phyloP scores from a whole-genome alignment of 2,113 vertebrate species.

The Microtus oregoni region DNA sequence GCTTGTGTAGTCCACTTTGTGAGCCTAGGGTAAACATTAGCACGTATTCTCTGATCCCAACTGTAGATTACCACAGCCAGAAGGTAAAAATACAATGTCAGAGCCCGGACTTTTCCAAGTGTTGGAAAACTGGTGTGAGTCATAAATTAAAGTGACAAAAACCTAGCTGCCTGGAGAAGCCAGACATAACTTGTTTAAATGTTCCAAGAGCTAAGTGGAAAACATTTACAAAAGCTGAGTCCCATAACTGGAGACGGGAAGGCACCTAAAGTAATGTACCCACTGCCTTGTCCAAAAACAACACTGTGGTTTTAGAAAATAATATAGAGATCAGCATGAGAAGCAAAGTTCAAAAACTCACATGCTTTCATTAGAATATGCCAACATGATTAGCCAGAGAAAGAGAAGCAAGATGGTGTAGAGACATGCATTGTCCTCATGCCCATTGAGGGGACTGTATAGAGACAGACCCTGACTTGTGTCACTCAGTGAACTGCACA shows the following conservation, averaged over 20 bases:
- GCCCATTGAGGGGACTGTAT: background rate
- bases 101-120: too few relatives aligned
- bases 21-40: fast-evolving
- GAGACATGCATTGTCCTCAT: too few relatives aligned
- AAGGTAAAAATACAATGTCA: background rate
- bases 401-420: background rate
- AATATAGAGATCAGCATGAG: background rate
- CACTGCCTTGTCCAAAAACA: background rate
- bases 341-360: background rate
- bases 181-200: background rate
- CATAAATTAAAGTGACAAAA: background rate
- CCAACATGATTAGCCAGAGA: background rate
- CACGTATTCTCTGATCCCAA: background rate
- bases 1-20: too few relatives aligned
- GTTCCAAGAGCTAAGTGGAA: background rate
- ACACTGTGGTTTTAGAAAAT: background rate
- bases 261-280: background rate
- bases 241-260: background rate
- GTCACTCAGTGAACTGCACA: background rate
- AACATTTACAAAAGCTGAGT: too few relatives aligned
- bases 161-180: background rate
- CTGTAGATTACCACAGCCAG: background rate
- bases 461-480: background rate
- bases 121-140: background rate
- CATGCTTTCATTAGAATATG: background rate